These are phyloP conservation scores for Vidua chalybeata DNA, from an alignment of 2,113 vertebrate species.

Conservation along the genomic window DNA sequence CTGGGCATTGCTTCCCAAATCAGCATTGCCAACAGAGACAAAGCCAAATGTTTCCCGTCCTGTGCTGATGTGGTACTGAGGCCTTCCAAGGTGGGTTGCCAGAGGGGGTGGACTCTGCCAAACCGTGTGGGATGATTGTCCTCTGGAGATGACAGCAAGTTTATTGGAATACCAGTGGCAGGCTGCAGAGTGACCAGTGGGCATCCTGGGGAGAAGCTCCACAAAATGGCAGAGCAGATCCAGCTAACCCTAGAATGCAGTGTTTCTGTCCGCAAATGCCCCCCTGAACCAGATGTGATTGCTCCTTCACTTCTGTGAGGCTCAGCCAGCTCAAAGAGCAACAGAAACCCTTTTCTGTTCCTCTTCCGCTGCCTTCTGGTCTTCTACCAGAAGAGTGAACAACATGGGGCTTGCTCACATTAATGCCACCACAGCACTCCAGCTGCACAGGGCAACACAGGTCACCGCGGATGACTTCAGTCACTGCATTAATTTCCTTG, in stretches of 20 bases:
- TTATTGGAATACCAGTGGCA: not conserved
- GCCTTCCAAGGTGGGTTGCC: not conserved
- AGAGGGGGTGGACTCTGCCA: not conserved
- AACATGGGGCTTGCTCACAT: fast-evolving
- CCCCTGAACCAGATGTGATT: not conserved
- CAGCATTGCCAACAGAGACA: not conserved
- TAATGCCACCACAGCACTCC: not conserved
- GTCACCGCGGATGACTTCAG: not conserved
- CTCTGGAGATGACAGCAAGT: not conserved
- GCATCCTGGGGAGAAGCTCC: not conserved
- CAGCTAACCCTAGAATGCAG: not conserved
- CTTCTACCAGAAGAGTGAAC: not conserved
- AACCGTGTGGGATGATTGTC: not conserved
- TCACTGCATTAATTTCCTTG: not conserved
- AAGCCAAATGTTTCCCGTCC: not conserved
- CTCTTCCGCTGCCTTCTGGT: not conserved
- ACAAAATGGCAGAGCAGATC: not conserved
- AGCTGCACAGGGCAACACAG: fast-evolving
- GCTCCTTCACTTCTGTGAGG: not conserved
- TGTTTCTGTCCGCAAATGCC: not conserved
- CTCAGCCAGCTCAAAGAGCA: not conserved
- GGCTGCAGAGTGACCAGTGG: not conserved
- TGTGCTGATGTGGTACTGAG: not conserved
- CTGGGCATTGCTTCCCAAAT: not conserved
- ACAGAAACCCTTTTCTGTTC: not conserved